Evolutionary conservation across 2,113 vertebrate species (phyloP).

Genomic region (Sus scrofa): T2T-Sscrofa CM000824.6:108962501-108963000

Average conservation of each 20-base stretch:
- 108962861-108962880: not conserved
- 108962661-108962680: not conserved
- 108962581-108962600: slow-evolving; percentile 43
- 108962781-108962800: not conserved
- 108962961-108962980: slow-evolving; percentile 3
- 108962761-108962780: not conserved
- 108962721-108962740: not conserved
- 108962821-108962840: not conserved
- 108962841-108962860: not conserved
- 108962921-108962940: slow-evolving; percentile 34
- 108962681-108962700: not conserved
- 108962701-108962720: not conserved
- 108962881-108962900: slow-evolving; percentile 15
- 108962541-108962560: not conserved
- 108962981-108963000: slow-evolving; percentile 36
- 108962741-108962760: not conserved
- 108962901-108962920: not conserved
- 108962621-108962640: not conserved
- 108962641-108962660: not conserved
- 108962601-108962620: not conserved
- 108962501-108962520: slow-evolving; percentile 49
- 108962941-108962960: not conserved
- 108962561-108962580: not conserved
- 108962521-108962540: slow-evolving; percentile 23
- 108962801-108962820: not conserved